phyloP scores from a whole-genome alignment of 2,113 vertebrate genomes.

The Nothoprocta perdicaria region DNA sequence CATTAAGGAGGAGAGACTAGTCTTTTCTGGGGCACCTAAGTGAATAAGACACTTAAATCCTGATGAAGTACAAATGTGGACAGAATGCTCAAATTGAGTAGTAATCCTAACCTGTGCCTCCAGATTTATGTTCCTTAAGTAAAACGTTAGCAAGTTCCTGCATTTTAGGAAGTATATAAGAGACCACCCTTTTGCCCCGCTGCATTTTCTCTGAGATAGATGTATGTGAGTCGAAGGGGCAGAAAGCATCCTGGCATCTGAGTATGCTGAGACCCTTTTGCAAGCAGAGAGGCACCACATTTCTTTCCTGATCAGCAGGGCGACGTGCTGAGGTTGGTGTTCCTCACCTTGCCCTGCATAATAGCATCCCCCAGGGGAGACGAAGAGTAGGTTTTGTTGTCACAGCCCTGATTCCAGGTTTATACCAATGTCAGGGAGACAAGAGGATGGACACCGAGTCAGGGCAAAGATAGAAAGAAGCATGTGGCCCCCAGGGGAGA shows the following conservation, averaged over 20 bases:
- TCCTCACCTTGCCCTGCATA: background rate
- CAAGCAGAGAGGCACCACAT: background rate
- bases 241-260: background rate
- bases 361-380: background rate
- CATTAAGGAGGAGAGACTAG: background rate
- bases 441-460: background rate
- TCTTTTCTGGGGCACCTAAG: conserved; percentile 12
- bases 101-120: background rate
- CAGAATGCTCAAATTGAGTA: background rate
- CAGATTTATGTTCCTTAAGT: background rate
- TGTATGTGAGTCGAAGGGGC: background rate
- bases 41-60: background rate
- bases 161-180: background rate
- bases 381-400: background rate
- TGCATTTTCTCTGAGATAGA: background rate
- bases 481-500: background rate
- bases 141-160: background rate
- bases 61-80: background rate
- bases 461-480: background rate
- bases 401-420: background rate
- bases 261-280: background rate
- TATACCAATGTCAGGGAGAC: background rate
- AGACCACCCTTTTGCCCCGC: background rate
- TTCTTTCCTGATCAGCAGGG: background rate
- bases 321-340: fast-evolving